phyloP scores from a whole-genome alignment of 2,888 invertebrate species.

The Diarsia brunnea region DNA sequence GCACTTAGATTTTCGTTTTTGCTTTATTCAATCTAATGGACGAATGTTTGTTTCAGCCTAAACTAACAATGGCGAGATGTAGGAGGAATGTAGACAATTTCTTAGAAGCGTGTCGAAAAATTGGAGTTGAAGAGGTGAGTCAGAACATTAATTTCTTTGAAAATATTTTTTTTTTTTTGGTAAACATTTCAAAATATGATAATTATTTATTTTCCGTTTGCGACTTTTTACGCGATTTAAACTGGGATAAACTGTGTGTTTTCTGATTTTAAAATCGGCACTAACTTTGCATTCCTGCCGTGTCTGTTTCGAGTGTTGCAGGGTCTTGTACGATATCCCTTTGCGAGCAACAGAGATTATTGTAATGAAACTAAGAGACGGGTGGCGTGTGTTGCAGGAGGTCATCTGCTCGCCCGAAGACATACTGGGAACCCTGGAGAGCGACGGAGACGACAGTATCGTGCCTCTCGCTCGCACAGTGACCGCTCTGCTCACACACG shows the following conservation, averaged over 20 bases:
- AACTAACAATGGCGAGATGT: conserved; percentile 98
- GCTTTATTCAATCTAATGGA: background rate
- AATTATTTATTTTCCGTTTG: conserved; percentile 16
- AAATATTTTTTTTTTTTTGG: background rate
- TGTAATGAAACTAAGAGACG: conserved; percentile 82
- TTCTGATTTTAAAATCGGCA: conserved; percentile 28
- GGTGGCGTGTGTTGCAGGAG: conserved; percentile 93
- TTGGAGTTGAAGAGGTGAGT: conserved; percentile 98
- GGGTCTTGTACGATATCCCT: conserved; percentile 84
- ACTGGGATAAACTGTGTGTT: conserved; percentile 15
- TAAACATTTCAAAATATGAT: background rate
- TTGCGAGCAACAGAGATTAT: conserved; percentile 76
- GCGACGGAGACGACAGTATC: conserved; percentile 70
- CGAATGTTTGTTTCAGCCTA: conserved; percentile 92
- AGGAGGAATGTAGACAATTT: conserved; percentile 98
- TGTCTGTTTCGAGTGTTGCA: conserved; percentile 81
- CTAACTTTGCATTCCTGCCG: conserved; percentile 46
- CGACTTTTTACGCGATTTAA: conserved; percentile 12
- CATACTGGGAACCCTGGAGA: conserved; percentile 85
- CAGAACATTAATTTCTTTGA: background rate
- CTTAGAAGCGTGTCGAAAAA: conserved; percentile 97
- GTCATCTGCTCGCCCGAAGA: conserved; percentile 92
- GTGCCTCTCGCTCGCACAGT: conserved; percentile 82
- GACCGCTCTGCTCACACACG: conserved; percentile 83
- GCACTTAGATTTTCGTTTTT: background rate